These are phyloP conservation scores for Indicator indicator DNA, from an alignment of 2,113 vertebrate genomes.

Conservation along the genomic window DNA sequence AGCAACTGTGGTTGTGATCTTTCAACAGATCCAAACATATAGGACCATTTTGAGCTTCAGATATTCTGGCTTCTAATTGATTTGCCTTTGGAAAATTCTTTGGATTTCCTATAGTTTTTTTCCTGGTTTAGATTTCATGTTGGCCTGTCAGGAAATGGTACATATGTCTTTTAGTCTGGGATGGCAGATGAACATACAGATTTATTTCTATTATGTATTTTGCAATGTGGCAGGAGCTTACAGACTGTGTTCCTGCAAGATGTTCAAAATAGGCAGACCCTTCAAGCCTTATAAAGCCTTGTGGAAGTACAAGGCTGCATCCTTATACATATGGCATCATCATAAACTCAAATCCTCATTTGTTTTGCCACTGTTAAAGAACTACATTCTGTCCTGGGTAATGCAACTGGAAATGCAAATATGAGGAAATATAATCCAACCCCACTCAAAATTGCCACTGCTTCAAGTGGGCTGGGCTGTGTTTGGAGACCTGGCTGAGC, in stretches of 20 bases:
- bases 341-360: not conserved
- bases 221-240: not conserved
- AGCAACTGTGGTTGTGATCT: not conserved
- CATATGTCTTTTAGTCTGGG: not conserved
- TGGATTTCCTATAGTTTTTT: not conserved
- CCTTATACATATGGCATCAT: not conserved
- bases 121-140: not conserved
- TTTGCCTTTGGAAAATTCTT: constrained; percentile 10
- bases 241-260: not conserved
- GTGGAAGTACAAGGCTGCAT: not conserved
- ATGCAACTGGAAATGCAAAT: no score
- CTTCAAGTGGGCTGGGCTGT: not conserved
- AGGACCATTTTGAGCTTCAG: constrained; percentile 29
- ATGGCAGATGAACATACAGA: not conserved
- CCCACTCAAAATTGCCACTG: not conserved
- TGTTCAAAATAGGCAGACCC: not conserved
- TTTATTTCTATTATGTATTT: not conserved
- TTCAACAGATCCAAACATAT: not conserved
- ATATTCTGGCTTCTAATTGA: constrained; percentile 24
- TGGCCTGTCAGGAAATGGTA: not conserved
- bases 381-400: not conserved
- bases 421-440: no score
- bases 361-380: not conserved
- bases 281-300: not conserved
- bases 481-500: not conserved